phyloP scores from a whole-genome alignment of 2,797 vertebrate genomes.

The Smutsia gigantea region DNA sequence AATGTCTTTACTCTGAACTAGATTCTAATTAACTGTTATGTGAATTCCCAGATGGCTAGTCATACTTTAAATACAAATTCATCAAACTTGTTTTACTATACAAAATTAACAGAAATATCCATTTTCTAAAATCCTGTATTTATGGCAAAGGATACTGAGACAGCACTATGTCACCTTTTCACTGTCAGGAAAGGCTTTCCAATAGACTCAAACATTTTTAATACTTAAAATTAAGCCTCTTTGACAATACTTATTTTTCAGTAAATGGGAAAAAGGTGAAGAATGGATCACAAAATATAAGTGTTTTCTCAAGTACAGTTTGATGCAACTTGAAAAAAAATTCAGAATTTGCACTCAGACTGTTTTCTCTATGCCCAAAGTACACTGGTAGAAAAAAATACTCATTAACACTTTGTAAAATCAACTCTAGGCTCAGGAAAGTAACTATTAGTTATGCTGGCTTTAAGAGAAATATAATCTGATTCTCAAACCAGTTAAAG shows the following conservation, averaged over 20 bases:
- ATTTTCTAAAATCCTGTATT: slow-evolving; percentile 31
- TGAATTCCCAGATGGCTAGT: background rate
- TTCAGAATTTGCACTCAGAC: slow-evolving; percentile 30
- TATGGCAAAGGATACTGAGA: slow-evolving; percentile 12
- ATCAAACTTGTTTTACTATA: slow-evolving; percentile 19
- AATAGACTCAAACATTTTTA: background rate
- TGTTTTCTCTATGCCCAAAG: background rate
- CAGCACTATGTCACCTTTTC: background rate
- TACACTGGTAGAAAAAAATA: background rate
- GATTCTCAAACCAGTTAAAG: slow-evolving; percentile 33
- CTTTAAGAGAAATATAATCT: background rate
- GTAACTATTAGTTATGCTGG: background rate
- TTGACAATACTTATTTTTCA: background rate
- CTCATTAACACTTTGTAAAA: background rate
- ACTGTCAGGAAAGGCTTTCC: background rate
- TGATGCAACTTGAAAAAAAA: background rate
- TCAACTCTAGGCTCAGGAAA: background rate
- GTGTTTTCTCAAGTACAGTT: background rate
- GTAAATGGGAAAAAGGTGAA: background rate
- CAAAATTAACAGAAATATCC: background rate
- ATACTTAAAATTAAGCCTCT: slow-evolving; percentile 10
- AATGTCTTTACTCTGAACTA: slow-evolving; percentile 21
- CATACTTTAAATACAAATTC: slow-evolving; percentile 28
- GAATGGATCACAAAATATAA: background rate
- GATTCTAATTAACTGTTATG: background rate